Evolutionary conservation across 2,888 invertebrate species (phyloP), one percentile per base, ranked within the genome.

Genomic region (Ichneumoninae sp.): DNA sequence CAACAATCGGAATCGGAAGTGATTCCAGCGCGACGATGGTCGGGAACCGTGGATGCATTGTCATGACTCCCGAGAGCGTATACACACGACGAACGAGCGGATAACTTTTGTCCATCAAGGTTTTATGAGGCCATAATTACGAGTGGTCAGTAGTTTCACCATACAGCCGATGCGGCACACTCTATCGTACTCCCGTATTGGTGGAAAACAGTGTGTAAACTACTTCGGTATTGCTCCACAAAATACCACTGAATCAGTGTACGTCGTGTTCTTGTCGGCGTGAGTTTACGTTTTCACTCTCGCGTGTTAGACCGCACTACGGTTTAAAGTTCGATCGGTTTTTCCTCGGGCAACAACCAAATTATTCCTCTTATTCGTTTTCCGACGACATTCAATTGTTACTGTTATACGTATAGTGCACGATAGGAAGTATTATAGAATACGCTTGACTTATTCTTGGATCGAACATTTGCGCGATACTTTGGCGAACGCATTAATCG

Each of bases 1-100:
- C 86, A 89, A 91, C 91, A 92, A 91, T 91, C 91, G 91, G 89
- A 89, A 91, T 92, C 92, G 92, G 92, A 92, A 92, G 92, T 89
- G 89, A 91, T 91, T 92, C 90, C 90, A 89, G 88, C 80, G 68
- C 69, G 81, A 83, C 87, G 81, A 90, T 90, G 89, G 81, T 83
- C 88, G 89, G 86, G 87, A 83, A 89, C 88, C 88, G 88, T 88
- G 88, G 88, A 88, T 87, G 88, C 89, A 92, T 92, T 92, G 92
- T 92, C 88, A 88, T 79, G 81, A 80, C 73, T 81, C 83, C 60
- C 71, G 77, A 85, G 71, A 54, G 33, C 30, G 13, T n/a, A 40
- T 30, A 47, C 40, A 65, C 33, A 19, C 44, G 22, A 36, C n/a
- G 33, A 30, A 57, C 60, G 83, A 57, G 73, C 70, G 90, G 84